These are phyloP conservation scores for Podiceps cristatus DNA, from an alignment of 2,113 vertebrate species.

Conservation along the genomic window DNA sequence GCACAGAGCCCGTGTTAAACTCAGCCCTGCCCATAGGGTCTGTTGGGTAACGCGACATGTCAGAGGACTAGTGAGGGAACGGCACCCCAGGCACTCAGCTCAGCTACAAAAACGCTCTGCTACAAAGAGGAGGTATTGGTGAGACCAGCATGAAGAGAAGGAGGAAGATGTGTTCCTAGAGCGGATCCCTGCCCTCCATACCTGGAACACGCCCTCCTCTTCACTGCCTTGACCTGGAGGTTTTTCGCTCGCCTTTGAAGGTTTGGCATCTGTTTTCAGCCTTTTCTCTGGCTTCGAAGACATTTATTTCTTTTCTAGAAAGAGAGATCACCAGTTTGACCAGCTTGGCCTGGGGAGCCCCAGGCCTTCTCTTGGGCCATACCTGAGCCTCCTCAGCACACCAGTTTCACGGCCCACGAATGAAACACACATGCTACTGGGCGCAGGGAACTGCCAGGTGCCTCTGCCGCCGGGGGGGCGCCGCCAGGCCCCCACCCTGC, in stretches of 20 bases:
- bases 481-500: not conserved
- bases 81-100: not conserved
- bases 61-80: not conserved
- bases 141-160: rapidly evolving
- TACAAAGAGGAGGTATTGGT: not conserved
- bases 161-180: not conserved
- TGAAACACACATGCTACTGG: rapidly evolving
- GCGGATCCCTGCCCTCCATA: not conserved
- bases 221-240: not conserved
- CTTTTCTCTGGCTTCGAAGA: not conserved
- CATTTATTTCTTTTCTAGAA: not conserved
- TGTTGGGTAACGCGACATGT: rapidly evolving
- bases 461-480: not conserved
- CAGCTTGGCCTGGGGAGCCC: rapidly evolving
- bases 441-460: rapidly evolving
- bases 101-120: not conserved
- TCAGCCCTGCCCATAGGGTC: rapidly evolving
- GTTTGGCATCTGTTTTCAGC: not conserved
- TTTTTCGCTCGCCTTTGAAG: not conserved
- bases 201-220: conserved; percentile 1
- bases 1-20: not conserved
- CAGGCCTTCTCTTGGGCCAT: rapidly evolving
- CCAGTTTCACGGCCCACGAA: rapidly evolving
- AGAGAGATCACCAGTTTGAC: not conserved
- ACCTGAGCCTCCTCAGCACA: not conserved